A percentile compares a stretch with the other conserved stretches of the same genome.
phyloP scores from a whole-genome alignment of 2,797 vertebrate species.

The Myripristis jacobus region DNA sequence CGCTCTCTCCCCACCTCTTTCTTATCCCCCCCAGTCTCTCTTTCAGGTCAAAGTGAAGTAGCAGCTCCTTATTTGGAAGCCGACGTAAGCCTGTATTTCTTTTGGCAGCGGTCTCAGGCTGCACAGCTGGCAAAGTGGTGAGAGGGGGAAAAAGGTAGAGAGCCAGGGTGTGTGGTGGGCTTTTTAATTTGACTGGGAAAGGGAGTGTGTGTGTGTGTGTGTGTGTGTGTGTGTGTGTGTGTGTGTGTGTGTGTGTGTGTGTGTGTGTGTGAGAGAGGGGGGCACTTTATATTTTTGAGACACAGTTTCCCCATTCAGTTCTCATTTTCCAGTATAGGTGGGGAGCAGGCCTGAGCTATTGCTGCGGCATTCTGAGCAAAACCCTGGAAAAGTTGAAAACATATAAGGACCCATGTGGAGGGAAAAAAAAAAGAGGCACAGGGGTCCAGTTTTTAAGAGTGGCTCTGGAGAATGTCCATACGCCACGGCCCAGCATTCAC shows the following conservation, averaged over 20 bases:
- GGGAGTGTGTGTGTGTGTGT: no score
- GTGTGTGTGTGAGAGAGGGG: constrained; percentile 13
- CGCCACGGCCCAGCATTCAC: constrained; percentile 35
- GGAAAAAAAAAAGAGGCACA: background rate
- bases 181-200: constrained; percentile 53
- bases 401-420: constrained; percentile 51
- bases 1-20: constrained; percentile 52
- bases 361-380: constrained; percentile 29
- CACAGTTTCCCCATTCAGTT: constrained; percentile 66
- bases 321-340: constrained; percentile 56
- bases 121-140: constrained; percentile 73
- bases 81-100: constrained; percentile 74
- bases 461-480: constrained; percentile 73
- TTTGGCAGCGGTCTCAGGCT: constrained; percentile 62
- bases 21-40: constrained; percentile 44
- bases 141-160: constrained; percentile 38
- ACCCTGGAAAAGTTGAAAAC: constrained; percentile 60
- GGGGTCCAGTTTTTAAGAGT: constrained; percentile 61
- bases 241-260: no score
- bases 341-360: constrained; percentile 20
- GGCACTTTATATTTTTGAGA: constrained; percentile 61
- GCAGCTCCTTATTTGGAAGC: constrained; percentile 73
- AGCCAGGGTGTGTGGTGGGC: constrained; percentile 41
- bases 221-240: no score
- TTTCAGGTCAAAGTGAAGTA: constrained; percentile 66